phyloP scores from a whole-genome alignment of 1,140 invertebrate genomes.

The Aphidius ervi region DNA sequence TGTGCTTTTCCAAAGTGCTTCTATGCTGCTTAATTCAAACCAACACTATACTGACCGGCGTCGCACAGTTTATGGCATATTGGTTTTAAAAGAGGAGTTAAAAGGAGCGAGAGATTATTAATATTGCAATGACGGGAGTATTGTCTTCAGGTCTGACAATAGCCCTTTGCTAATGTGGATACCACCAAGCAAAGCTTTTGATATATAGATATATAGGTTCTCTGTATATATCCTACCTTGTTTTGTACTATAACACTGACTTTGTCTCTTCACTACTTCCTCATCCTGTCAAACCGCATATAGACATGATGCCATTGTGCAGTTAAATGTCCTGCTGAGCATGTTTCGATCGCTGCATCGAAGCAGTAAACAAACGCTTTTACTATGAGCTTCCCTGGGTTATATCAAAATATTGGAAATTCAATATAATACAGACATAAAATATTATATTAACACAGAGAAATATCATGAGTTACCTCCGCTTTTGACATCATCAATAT shows the following conservation, averaged over 20 bases:
- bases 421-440: no score
- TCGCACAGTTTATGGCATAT: constrained; percentile 28
- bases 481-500: no score
- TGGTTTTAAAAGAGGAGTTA: constrained; percentile 29
- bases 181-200: constrained; percentile 15
- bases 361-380: neutral
- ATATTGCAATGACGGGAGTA: constrained; percentile 28
- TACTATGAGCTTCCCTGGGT: neutral
- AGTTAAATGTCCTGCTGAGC: neutral
- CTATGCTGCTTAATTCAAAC: constrained; percentile 9
- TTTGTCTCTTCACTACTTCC: no score
- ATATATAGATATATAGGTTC: constrained; percentile 5
- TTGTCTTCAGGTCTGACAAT: constrained; percentile 32
- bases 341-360: constrained; percentile 1
- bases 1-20: constrained; percentile 5
- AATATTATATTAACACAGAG: no score
- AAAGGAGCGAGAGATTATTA: constrained; percentile 24
- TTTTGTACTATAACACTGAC: no score
- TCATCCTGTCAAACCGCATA: no score
- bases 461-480: no score
- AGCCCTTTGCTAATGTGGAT: constrained; percentile 29
- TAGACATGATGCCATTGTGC: no score
- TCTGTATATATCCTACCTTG: no score
- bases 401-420: neutral
- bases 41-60: constrained; percentile 13